Base-by-base conservation (phyloP, 2,113 vertebrate species). In the Solenodon paradoxus region DNA sequence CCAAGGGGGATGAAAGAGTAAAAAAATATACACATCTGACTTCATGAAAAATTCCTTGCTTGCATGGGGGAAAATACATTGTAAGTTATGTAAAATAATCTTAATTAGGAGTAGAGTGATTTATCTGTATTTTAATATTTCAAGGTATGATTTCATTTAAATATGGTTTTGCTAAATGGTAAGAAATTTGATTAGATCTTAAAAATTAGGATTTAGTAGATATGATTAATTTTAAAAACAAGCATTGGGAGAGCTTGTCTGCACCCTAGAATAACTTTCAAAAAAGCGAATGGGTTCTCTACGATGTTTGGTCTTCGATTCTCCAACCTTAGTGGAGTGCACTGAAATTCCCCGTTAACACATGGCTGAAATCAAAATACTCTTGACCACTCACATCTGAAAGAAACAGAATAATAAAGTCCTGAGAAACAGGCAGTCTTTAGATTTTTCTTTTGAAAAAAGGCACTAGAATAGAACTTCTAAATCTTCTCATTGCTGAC, bases 371-470 rank as follows among this genome's bases (percentile, higher is more conserved):
- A 93, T 77, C 55, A 84, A 90, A 93, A 78, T 55, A 69, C 66
- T 72, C 66, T 80, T 47, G 47, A 42, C 28, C 11, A 87, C 7
- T 97, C 53, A 80, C 45, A 32, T 86, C 78, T 82, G 77, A 74
- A 83, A 69, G 86, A 80, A 38, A 32, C 24, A 84, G 81, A 95
- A 80, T 30, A 94, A 75, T 64, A 30, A 92, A 93, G 64, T 82
- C 51, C 20, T 42, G 22, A 96, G 89, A 92, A 94, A 95, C 57
- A 92, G 47, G 80, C 53, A 90, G 92, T 32, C 42, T 85, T 94
- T 68, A 92, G 55, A 78, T 91, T 86, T 86, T 95, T 80, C 79
- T 95, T 92, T 96, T 47, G 61, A 40, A 88, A 95, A 84, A 26
- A 94, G n/a, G 32, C 42, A 30, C 51, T 68, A 88, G 42, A 93